Percentiles rank a stretch among this genome's conserved stretches.
phyloP scores from a whole-genome alignment of 2,888 invertebrate species.

The Chrysolina oricalcia region DNA sequence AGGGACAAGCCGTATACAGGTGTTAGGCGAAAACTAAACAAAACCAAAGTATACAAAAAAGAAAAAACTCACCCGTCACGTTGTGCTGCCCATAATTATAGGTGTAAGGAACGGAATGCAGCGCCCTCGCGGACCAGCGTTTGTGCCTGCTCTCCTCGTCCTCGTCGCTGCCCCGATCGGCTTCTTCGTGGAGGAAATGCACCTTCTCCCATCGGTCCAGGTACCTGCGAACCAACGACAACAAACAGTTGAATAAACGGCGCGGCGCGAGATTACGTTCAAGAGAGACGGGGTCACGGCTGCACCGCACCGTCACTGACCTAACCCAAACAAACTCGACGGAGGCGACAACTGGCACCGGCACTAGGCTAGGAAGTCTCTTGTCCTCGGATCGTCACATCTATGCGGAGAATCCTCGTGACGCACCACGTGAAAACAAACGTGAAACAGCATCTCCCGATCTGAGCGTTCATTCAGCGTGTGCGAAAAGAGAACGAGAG shows the following conservation, averaged over 20 bases:
- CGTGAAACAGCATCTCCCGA: slow-evolving; percentile 54
- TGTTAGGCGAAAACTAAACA: background rate
- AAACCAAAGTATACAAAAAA: background rate
- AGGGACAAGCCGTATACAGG: background rate
- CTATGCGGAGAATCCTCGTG: slow-evolving; percentile 42
- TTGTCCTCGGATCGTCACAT: slow-evolving; percentile 20
- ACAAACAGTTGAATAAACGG: background rate
- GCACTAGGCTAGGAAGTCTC: slow-evolving; percentile 25
- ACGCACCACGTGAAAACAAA: slow-evolving; percentile 62
- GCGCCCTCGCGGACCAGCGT: slow-evolving; percentile 78
- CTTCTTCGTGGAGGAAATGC: slow-evolving; percentile 91
- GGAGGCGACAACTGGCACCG: slow-evolving; percentile 43
- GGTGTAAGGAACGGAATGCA: slow-evolving; percentile 81
- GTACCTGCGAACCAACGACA: slow-evolving; percentile 71
- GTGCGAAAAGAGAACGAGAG: slow-evolving; percentile 44
- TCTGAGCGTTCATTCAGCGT: slow-evolving; percentile 54
- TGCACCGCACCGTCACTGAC: slow-evolving; percentile 53
- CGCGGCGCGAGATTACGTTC: slow-evolving; percentile 1
- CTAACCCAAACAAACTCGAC: slow-evolving; percentile 41
- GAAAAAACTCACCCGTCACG: slow-evolving; percentile 76
- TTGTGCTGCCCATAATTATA: slow-evolving; percentile 88
- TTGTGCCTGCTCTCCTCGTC: slow-evolving; percentile 84
- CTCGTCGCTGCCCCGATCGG: slow-evolving; percentile 85
- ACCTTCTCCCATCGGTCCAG: slow-evolving; percentile 93
- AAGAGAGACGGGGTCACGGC: slow-evolving; percentile 50